These are phyloP conservation scores for Pedetes capensis DNA, from an alignment of 2,113 vertebrate species.

Conservation along the genomic window DNA sequence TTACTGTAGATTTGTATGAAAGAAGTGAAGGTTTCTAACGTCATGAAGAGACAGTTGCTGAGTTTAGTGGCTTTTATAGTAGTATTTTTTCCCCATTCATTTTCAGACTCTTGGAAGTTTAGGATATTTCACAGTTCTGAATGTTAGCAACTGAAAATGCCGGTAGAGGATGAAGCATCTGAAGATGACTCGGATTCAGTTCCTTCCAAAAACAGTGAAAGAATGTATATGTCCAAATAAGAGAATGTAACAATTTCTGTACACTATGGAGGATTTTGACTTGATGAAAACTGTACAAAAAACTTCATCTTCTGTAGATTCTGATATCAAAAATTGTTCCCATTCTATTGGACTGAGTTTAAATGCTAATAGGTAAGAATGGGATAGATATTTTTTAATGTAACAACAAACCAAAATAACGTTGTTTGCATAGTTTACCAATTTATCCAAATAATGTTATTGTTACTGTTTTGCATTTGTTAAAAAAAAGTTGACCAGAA, in stretches of 20 bases:
- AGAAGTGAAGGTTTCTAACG: not conserved
- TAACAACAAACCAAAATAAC: not conserved
- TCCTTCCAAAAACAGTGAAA: constrained; percentile 81
- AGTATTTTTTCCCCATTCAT: constrained; percentile 28
- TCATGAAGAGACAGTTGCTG: not conserved
- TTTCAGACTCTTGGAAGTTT: constrained; percentile 66
- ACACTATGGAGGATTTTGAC: constrained; percentile 84
- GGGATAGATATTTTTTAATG: constrained; percentile 17
- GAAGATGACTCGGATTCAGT: constrained; percentile 86
- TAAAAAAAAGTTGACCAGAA: not conserved
- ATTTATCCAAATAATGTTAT: not conserved
- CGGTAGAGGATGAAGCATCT: constrained; percentile 87
- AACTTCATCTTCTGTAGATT: constrained; percentile 77
- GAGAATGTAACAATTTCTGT: constrained; percentile 80
- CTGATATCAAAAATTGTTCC: constrained; percentile 65
- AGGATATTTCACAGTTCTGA: constrained; percentile 52
- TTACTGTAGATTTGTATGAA: not conserved
- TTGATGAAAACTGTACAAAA: constrained; percentile 78
- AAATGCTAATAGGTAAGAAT: constrained; percentile 77
- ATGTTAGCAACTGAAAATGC: constrained; percentile 85
- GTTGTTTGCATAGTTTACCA: constrained; percentile 15
- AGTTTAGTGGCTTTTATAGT: constrained; percentile 40
- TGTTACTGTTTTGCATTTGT: constrained; percentile 22
- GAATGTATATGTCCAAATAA: constrained; percentile 55
- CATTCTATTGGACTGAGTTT: constrained; percentile 65